phyloP scores from a whole-genome alignment of 2,113 vertebrate genomes.

The Acanthochromis polyacanthus region DNA sequence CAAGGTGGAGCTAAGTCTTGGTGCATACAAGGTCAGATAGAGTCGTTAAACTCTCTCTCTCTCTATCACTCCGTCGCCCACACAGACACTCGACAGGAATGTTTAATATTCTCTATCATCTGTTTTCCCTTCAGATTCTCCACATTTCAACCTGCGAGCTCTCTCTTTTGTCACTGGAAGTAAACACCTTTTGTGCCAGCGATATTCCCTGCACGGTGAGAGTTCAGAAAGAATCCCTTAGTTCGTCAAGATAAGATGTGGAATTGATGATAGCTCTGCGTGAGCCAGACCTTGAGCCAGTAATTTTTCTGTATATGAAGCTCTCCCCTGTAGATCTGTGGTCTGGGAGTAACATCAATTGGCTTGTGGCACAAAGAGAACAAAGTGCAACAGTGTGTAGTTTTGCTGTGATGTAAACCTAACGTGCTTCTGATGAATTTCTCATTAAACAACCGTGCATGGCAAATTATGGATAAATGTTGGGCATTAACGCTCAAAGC shows the following conservation, averaged over 20 bases:
- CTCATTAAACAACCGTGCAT: conserved; percentile 26
- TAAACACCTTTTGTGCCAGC: conserved; percentile 57
- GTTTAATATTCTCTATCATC: conserved; percentile 31
- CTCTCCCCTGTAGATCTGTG: conserved; percentile 41
- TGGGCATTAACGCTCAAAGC: conserved; percentile 4
- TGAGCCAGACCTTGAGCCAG: conserved; percentile 38
- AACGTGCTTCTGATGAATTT: conserved; percentile 19
- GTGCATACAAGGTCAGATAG: neutral
- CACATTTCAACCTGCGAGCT: conserved; percentile 28
- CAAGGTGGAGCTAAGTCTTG: neutral
- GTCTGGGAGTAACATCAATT: conserved; percentile 38
- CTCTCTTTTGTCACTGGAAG: conserved; percentile 39
- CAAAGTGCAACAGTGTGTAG: conserved; percentile 36
- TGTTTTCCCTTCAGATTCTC: conserved; percentile 24
- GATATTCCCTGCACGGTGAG: conserved; percentile 29
- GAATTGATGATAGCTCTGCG: conserved; percentile 36
- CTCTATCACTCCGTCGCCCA: conserved; percentile 14
- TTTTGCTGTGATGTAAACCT: conserved; percentile 28
- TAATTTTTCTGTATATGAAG: conserved; percentile 30
- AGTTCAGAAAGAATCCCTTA: conserved; percentile 39
- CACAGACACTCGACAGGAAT: conserved; percentile 21
- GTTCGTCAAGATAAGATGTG: conserved; percentile 47
- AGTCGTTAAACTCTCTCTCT: neutral
- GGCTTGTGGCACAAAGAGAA: conserved; percentile 22
- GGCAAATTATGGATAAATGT: conserved; percentile 18